Evolutionary conservation across 2,113 vertebrate genomes (phyloP).

Genomic region (Lagopus leucura): DNA sequence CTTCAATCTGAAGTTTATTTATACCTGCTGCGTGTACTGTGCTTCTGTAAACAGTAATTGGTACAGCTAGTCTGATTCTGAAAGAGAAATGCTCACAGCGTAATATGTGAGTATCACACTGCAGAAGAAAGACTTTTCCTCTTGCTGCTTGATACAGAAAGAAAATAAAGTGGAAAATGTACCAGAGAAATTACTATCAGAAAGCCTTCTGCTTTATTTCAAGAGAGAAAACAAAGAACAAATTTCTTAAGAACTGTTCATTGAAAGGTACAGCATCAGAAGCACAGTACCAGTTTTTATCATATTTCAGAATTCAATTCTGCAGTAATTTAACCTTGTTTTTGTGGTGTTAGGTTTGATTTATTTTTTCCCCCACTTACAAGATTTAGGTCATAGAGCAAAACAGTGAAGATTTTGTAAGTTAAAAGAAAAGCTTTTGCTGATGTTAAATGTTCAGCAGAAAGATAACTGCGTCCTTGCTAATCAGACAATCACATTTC

Average conservation of each 20-base stretch:
- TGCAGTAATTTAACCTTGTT: neutral
- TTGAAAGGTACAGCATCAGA: neutral
- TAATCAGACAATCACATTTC: neutral
- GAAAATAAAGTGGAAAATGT: neutral
- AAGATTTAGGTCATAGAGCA: neutral
- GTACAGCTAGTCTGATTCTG: neutral
- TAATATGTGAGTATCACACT: neutral
- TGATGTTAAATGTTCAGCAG: neutral
- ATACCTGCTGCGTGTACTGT: neutral
- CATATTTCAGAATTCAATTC: neutral
- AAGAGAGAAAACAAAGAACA: neutral
- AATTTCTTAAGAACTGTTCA: neutral
- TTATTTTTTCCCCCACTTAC: neutral
- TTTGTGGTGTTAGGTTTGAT: neutral
- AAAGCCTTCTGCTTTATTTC: neutral
- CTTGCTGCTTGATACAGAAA: neutral
- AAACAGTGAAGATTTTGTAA: neutral
- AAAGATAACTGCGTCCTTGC: neutral
- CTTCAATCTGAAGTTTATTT: neutral
- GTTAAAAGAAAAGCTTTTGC: neutral
- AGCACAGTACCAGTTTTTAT: neutral
- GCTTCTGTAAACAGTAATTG: neutral
- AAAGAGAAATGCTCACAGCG: neutral
- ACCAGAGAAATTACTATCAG: neutral
- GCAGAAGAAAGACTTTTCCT: neutral